Percentiles rank a stretch among this genome's conserved stretches.
Evolutionary conservation across 2,888 invertebrate genomes (phyloP).

Genomic region (Epirrita christyi): DNA sequence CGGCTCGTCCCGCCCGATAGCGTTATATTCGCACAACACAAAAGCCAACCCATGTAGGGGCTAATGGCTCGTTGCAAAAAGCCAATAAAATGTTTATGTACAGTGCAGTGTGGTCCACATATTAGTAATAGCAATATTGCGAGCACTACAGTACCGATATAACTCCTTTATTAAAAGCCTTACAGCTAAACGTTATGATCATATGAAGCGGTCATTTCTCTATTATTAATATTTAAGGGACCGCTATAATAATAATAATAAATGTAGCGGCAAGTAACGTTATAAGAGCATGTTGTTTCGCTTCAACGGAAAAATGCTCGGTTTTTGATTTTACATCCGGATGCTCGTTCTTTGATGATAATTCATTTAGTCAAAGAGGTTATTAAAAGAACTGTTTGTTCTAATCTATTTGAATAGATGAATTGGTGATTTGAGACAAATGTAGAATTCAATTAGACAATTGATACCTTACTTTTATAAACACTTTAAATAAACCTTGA

Average conservation of each 20-base stretch:
- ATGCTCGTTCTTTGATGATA: no score
- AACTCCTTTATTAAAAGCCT: conserved; percentile 41
- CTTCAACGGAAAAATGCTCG: conserved; percentile 42
- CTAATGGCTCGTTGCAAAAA: conserved; percentile 57
- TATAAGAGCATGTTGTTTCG: conserved; percentile 26
- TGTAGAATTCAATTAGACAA: no score
- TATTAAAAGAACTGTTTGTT: no score
- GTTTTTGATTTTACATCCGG: conserved; percentile 47
- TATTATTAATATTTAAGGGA: conserved; percentile 40
- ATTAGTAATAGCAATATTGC: conserved; percentile 54
- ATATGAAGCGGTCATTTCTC: conserved; percentile 35
- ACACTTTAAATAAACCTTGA: no score
- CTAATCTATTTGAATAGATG: no score
- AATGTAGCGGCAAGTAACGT: conserved; percentile 39
- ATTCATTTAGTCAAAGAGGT: no score
- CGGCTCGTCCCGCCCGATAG: conserved; percentile 44
- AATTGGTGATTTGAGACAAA: no score
- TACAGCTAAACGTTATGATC: conserved; percentile 28
- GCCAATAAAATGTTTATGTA: conserved; percentile 64
- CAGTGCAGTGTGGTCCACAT: conserved; percentile 50
- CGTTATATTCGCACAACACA: conserved; percentile 45
- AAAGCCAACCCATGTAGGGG: conserved; percentile 39
- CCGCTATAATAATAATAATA: conserved; percentile 43
- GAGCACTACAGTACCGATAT: conserved; percentile 36
- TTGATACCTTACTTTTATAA: no score